phyloP scores from a whole-genome alignment of 2,888 invertebrate genomes.

The Drosophila mayaguana region DNA sequence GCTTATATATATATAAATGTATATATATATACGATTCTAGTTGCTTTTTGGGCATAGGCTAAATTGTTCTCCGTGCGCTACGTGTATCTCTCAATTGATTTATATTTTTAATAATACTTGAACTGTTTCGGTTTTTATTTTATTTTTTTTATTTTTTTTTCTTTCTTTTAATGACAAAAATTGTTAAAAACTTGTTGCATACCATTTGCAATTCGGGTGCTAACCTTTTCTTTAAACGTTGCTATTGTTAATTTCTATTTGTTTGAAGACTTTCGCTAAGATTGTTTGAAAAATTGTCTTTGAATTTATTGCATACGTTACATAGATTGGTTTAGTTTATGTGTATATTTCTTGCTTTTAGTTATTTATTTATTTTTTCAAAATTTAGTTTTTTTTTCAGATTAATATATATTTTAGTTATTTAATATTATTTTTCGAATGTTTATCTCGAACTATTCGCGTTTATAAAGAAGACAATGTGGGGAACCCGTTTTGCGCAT shows the following conservation, averaged over 20 bases:
- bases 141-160: background rate
- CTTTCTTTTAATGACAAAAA: conserved; percentile 20
- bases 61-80: conserved; percentile 57
- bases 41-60: conserved; percentile 18
- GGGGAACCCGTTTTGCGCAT: conserved; percentile 76
- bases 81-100: conserved; percentile 28
- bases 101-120: conserved; percentile 53
- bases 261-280: conserved; percentile 44
- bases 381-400: conserved; percentile 26
- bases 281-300: conserved; percentile 47
- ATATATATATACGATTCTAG: conserved; percentile 14
- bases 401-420: conserved; percentile 1
- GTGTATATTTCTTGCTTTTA: conserved; percentile 11
- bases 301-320: conserved; percentile 71
- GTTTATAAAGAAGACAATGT: conserved; percentile 64
- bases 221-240: background rate
- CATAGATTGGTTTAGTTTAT: conserved; percentile 60
- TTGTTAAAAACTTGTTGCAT: conserved; percentile 29
- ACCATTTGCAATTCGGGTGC: conserved; percentile 45
- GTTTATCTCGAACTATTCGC: conserved; percentile 21
- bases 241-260: conserved; percentile 14
- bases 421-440: conserved; percentile 1
- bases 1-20: conserved; percentile 21
- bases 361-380: too few relatives aligned
- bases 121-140: conserved; percentile 33